Evolutionary conservation across 2,888 invertebrate genomes (phyloP), one percentile per base, ranked within the genome.

Genomic region (Cantharis rufa): DNA sequence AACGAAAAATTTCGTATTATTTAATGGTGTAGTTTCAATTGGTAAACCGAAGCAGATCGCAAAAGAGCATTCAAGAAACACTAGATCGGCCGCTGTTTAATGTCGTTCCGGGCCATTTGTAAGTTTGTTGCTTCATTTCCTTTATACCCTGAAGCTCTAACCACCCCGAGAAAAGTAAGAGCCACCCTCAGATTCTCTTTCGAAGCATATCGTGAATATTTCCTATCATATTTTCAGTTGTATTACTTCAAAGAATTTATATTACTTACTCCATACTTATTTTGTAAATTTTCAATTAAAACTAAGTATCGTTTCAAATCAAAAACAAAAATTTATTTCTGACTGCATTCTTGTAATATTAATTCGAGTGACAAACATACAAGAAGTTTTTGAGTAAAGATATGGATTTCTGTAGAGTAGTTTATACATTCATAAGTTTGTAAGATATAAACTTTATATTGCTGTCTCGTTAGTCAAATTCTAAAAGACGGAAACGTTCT

Each of bases 61-160:
- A 83, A 84, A 80, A 85, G 84, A 83, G 82, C 83, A 83, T 84
- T 83, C 83, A 80, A 82, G 84, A 80, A 81, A 82, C 81, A 81
- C 80, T 78, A 79, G 82, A 85, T 85, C 84, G 84, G 84, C 83
- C 84, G 84, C 84, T 84, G 83, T 86, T 87, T 87, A 87, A 87
- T 87, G 87, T 84, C 86, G 87, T 87, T 87, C 87, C 87, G 84
- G 85, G 85, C 87, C 87, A 87, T 87, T 87, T 87, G 86, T 86
- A 85, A 85, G 85, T 87, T 87, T 87, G 87, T 87, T 86, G 87
- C 86, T 86, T 87, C 86, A 87, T 87, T 87, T 87, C 86, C 86
- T 85, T 81, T 83, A 82, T 79, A 80, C 82, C 82, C 81, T 79
- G 71, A 74, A 74, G 78, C 74, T 69, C 28, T 64, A 69, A 71